Conservation (phyloP, 2,888 invertebrate genomes). For the Uloborus plumipes region DNA sequence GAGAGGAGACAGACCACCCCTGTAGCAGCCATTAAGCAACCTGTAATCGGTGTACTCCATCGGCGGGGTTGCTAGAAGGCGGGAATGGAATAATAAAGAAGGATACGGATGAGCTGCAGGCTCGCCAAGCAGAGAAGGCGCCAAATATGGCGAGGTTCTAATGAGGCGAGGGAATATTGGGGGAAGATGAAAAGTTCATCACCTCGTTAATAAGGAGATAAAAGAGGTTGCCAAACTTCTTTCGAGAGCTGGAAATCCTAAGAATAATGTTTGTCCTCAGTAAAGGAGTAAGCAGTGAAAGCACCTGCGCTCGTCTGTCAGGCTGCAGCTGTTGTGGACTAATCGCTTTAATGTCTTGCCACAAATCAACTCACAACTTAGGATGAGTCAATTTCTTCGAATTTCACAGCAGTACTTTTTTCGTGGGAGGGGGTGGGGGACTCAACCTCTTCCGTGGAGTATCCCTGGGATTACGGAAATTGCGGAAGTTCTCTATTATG, state of each 20-base stretch:
- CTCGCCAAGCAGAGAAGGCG: conserved; percentile 21
- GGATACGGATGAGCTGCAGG: too few species aligned
- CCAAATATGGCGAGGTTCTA: conserved; percentile 46
- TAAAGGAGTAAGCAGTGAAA: conserved; percentile 39
- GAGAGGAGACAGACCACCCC: conserved; percentile 37
- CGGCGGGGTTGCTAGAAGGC: conserved; percentile 17
- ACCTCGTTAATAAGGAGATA: conserved; percentile 62
- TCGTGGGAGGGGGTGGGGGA: too few species aligned
- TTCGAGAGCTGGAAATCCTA: conserved; percentile 22
- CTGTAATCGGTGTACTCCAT: conserved; percentile 30
- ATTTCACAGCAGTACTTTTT: conserved; percentile 13
- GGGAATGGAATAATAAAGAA: not conserved
- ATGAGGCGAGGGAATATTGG: conserved; percentile 37
- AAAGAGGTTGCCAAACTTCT: conserved; percentile 55
- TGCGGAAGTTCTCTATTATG: conserved; percentile 5
- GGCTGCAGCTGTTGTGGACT: conserved; percentile 33
- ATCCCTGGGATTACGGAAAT: conserved; percentile 17
- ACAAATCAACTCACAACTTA: conserved; percentile 33
- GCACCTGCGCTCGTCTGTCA: conserved; percentile 46
- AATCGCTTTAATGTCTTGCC: conserved; percentile 45
- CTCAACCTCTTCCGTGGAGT: conserved; percentile 19
- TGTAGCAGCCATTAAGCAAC: conserved; percentile 38
- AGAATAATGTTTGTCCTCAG: conserved; percentile 52
- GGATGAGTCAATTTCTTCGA: conserved; percentile 48
- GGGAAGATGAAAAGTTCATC: conserved; percentile 55